Conservation (phyloP, 2,888 invertebrate species). For the Drosophila greeni region DNA sequence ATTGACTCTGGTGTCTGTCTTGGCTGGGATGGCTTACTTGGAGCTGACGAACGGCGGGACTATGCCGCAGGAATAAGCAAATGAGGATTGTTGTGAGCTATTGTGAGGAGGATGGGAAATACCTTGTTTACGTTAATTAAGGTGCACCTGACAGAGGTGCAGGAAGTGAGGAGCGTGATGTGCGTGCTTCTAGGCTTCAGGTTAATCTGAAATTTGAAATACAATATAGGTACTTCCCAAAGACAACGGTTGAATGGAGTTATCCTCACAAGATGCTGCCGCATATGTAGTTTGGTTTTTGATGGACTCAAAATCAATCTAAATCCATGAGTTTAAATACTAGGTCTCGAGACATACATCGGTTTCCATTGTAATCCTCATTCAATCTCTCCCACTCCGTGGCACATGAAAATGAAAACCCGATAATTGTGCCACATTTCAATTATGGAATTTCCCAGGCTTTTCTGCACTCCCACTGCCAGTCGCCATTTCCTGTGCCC, state of each 20-base stretch:
- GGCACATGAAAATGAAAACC: background rate
- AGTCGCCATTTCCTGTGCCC: conserved; percentile 16
- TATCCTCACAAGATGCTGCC: too few relatives aligned
- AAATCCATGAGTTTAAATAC: background rate
- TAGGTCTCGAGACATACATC: background rate
- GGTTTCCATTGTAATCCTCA: too few relatives aligned
- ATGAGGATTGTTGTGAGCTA: background rate
- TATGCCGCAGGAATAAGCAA: conserved; percentile 16
- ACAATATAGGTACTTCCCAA: background rate
- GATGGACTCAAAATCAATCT: background rate
- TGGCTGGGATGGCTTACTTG: conserved; percentile 50
- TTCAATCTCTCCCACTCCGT: background rate
- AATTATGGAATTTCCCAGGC: conserved; percentile 26
- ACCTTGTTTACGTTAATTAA: conserved; percentile 18
- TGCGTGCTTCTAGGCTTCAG: too few relatives aligned
- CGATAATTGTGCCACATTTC: conserved; percentile 24
- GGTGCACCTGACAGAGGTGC: background rate
- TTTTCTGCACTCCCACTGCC: conserved; percentile 7
- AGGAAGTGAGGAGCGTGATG: background rate
- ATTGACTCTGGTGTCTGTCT: conserved; percentile 47
- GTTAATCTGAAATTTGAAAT: background rate
- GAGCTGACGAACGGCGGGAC: conserved; percentile 1
- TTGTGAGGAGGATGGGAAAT: background rate
- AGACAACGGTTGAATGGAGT: background rate
- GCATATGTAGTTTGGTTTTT: background rate